Conservation (phyloP, 2,888 invertebrate genomes). For the Hydriomena furcata region DNA sequence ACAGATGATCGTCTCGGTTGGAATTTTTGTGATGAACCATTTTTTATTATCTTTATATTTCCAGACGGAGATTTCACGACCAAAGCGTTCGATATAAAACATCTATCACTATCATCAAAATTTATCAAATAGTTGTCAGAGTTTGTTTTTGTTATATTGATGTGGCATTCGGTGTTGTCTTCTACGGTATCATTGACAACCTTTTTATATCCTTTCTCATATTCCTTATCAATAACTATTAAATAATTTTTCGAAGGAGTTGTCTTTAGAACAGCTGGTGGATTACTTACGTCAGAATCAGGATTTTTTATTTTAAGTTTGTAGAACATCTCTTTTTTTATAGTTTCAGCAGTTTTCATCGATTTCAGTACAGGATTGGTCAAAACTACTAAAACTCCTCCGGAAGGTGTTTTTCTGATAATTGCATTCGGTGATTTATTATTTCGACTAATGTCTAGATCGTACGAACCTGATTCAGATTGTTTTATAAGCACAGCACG, state of each 20-base stretch:
- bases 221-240: constrained; percentile 64
- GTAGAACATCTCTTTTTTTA: constrained; percentile 26
- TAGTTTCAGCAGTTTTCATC: constrained; percentile 4
- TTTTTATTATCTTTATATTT: constrained; percentile 50
- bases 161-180: constrained; percentile 39
- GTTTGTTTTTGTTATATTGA: constrained; percentile 46
- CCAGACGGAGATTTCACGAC: constrained; percentile 54
- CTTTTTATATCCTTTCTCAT: constrained; percentile 49
- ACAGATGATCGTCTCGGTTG: background rate
- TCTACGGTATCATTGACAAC: constrained; percentile 41
- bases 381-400: constrained; percentile 38
- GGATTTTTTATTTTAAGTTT: constrained; percentile 46
- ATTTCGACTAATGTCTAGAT: constrained; percentile 32
- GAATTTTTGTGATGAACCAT: constrained; percentile 1
- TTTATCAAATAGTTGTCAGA: constrained; percentile 51
- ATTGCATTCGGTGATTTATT: constrained; percentile 38
- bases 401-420: constrained; percentile 43
- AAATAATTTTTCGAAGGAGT: constrained; percentile 57
- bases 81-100: constrained; percentile 43
- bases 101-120: constrained; percentile 38
- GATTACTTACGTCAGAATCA: constrained; percentile 33
- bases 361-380: constrained; percentile 28
- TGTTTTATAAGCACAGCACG: constrained; percentile 39
- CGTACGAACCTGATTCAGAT: constrained; percentile 36
- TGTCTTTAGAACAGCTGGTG: constrained; percentile 49